These are phyloP conservation scores for Hoplodrina ambigua DNA, from an alignment of 2,888 invertebrate species.

Conservation along the genomic window DNA sequence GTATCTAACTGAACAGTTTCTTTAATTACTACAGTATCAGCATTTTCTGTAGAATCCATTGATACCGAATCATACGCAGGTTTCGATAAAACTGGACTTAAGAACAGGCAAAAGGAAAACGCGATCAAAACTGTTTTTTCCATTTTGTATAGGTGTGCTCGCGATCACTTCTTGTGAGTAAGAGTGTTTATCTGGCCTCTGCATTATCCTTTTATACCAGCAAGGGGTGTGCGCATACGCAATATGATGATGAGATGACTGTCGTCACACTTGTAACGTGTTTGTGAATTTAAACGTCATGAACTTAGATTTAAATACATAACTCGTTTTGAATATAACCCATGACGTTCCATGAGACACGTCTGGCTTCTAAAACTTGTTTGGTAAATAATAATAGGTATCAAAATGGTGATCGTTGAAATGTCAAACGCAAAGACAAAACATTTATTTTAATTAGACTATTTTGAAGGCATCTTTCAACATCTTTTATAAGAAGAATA, in stretches of 20 bases:
- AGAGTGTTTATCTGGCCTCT: not conserved
- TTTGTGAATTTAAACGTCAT: constrained; percentile 13
- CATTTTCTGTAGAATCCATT: not conserved
- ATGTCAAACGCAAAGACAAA: too few relatives aligned
- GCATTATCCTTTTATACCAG: constrained; percentile 8
- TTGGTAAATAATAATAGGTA: not conserved
- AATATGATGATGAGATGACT: not conserved
- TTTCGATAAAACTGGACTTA: constrained; percentile 2
- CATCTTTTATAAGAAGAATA: too few relatives aligned
- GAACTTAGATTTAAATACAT: not conserved
- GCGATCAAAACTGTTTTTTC: constrained; percentile 2
- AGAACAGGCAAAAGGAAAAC: constrained; percentile 6
- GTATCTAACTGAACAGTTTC: not conserved
- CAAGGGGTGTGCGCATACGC: constrained; percentile 12
- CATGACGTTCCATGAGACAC: constrained; percentile 1
- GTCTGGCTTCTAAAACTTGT: constrained; percentile 2
- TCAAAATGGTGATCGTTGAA: not conserved
- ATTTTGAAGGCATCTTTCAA: too few relatives aligned
- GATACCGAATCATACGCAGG: constrained; percentile 5
- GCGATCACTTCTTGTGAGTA: not conserved
- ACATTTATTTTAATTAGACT: too few relatives aligned
- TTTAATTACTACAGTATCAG: not conserved
- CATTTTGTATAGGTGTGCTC: constrained; percentile 21
- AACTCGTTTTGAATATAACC: not conserved
- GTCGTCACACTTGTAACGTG: not conserved